Percentiles rank a stretch among this genome's conserved stretches.
Evolutionary conservation across 2,888 invertebrate species (phyloP).

Genomic region (Cistogaster globosa): DNA sequence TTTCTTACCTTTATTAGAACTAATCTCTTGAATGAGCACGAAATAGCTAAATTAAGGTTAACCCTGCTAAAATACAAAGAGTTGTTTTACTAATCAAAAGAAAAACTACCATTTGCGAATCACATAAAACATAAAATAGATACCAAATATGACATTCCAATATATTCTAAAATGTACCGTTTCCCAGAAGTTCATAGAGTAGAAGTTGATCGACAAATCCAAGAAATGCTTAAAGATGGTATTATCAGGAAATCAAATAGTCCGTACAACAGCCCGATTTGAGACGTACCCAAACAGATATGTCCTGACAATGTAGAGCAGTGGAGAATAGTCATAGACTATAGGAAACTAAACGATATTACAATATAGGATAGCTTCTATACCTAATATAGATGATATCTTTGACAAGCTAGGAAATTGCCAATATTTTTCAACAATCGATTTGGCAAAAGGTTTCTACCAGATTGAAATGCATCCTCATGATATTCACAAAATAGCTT

Average conservation of each 20-base stretch:
- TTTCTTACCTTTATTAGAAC: neutral
- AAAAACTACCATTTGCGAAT: neutral
- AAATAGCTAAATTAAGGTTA: neutral
- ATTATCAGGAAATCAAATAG: neutral
- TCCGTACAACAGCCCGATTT: neutral
- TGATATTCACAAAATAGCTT: too few relatives aligned
- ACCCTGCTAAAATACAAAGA: neutral
- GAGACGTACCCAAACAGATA: too few relatives aligned
- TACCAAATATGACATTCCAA: too few relatives aligned
- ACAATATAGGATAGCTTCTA: conserved; percentile 86
- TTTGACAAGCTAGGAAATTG: conserved; percentile 7
- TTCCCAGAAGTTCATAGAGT: conserved; percentile 6
- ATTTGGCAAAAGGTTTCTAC: neutral
- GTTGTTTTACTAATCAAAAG: neutral
- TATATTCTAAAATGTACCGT: conserved; percentile 9
- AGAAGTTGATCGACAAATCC: neutral
- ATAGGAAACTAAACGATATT: neutral
- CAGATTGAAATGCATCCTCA: neutral
- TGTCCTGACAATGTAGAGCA: too few relatives aligned
- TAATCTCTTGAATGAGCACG: neutral
- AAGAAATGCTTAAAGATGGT: neutral
- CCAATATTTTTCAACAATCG: conserved; percentile 1
- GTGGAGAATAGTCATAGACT: neutral
- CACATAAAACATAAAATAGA: neutral
- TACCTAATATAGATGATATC: conserved; percentile 86